Percentiles rank a stretch among this genome's conserved stretches.
phyloP scores from a whole-genome alignment of 2,113 vertebrate species.

The Alosa alosa region DNA sequence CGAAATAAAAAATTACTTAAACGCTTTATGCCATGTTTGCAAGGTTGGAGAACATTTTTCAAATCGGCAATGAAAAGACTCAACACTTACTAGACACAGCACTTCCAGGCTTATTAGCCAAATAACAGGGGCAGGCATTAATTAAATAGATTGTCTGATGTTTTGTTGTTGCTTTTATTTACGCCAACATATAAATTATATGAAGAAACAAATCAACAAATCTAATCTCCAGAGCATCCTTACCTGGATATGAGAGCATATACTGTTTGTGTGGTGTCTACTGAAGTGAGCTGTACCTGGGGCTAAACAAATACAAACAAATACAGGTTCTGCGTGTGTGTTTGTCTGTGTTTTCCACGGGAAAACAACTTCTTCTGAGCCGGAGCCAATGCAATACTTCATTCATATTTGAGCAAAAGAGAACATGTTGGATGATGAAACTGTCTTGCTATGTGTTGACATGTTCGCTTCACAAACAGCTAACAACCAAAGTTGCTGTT shows the following conservation, averaged over 20 bases:
- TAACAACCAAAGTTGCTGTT: background rate
- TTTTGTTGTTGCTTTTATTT: background rate
- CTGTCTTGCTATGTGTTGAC: slow-evolving; percentile 6
- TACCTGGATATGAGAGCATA: background rate
- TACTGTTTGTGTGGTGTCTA: background rate
- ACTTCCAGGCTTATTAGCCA: background rate
- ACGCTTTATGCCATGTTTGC: background rate
- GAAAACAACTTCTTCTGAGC: background rate
- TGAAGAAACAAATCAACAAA: background rate
- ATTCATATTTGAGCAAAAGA: slow-evolving; percentile 7
- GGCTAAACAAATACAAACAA: background rate
- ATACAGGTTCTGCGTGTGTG: background rate
- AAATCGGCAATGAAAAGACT: background rate
- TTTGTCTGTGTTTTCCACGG: background rate
- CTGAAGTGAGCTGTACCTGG: background rate
- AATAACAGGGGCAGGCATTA: background rate
- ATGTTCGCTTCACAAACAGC: background rate
- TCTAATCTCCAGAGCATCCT: background rate
- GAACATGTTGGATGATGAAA: background rate
- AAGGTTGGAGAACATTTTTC: slow-evolving; percentile 12
- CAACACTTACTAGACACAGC: background rate
- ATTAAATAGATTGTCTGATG: background rate
- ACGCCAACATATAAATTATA: background rate
- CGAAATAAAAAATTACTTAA: slow-evolving; percentile 26
- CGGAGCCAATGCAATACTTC: slow-evolving; percentile 1